Evolutionary conservation across 2,888 invertebrate species (phyloP), one percentile per base, ranked within the genome.

Genomic region (Conchocele bisecta): DNA sequence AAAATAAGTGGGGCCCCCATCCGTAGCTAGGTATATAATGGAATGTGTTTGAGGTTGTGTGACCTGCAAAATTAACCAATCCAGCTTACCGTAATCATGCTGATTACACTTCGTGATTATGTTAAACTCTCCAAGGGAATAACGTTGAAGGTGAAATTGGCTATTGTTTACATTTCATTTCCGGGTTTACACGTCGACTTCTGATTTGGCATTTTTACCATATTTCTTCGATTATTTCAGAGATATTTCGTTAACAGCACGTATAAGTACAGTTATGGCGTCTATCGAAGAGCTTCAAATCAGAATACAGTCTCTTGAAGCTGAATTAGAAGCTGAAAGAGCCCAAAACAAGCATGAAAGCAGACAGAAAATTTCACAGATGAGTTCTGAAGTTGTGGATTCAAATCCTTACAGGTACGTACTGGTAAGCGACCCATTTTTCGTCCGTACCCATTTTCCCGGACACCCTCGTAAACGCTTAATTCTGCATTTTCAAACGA

Each of bases 341-440:
- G 51, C 63, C 53, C 69, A 66, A 65, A 74, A 71, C 51, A 53
- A 39, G n/a, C 42, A 60, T 17, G 50, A 31, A 26, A 57, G 93
- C 1, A 82, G 97, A 61, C 92, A 94, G 82, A 97, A 95, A 93
- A 97, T 98, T 84, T 93, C 94, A 22, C 94, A 95, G 85, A 98
- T 99, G 96, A 98, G 98, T 44, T 94, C 96, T 0, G 98, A 98
- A 94, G 99, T 99, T 11, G 95, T 97, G 13, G 99, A 99, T 92
- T 95, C 97, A 1, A 99, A 99, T 93, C 99, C 99, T 0, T 99
- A 99, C 93, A 97, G 96, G 96, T 96, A 92, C 79, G 44, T 46
- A 0, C 17, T 20, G 11, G 13, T 29, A 31, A 17, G 4, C 48
- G 15, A 17, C 13, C 24, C 26, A 41, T 50, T 1, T 15, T n/a